Evolutionary conservation across 1,140 invertebrate genomes (phyloP).

Genomic region (Ceratosolen fusciceps): DNA sequence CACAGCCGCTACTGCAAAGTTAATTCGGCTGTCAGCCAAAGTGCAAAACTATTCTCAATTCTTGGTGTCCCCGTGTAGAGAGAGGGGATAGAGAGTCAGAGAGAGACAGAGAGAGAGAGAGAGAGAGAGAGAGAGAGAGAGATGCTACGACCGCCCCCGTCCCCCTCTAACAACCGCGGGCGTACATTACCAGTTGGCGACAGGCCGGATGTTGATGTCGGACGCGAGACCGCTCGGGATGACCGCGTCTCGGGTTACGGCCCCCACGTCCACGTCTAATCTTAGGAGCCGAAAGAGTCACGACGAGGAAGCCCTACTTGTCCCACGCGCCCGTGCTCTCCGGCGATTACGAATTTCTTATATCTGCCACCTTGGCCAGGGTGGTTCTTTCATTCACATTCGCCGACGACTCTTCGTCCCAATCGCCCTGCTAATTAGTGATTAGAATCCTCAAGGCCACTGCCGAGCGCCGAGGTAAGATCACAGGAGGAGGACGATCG

Average conservation of each 20-base stretch:
- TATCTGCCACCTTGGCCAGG: background rate
- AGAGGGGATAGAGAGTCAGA: no score
- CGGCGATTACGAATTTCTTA: background rate
- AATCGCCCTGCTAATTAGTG: background rate
- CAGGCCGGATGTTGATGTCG: conserved; percentile 40
- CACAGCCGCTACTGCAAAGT: conserved; percentile 49
- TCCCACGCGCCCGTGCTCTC: no score
- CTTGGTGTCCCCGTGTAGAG: background rate
- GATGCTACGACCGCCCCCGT: background rate
- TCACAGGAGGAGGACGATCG: no score
- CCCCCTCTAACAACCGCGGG: background rate
- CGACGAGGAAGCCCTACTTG: background rate
- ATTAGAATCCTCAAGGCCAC: background rate
- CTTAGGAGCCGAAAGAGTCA: background rate
- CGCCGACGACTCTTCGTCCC: background rate
- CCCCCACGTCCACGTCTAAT: background rate
- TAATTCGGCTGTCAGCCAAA: conserved; percentile 62
- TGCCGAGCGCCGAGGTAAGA: no score
- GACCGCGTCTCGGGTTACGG: conserved; percentile 27
- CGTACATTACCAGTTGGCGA: background rate
- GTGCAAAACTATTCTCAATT: conserved; percentile 50
- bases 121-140: no score
- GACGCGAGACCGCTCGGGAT: conserved; percentile 2
- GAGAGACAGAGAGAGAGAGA: no score
- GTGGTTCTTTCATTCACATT: background rate